Base-by-base conservation (phyloP, 1,140 invertebrate genomes). In the Idris sp. region DNA sequence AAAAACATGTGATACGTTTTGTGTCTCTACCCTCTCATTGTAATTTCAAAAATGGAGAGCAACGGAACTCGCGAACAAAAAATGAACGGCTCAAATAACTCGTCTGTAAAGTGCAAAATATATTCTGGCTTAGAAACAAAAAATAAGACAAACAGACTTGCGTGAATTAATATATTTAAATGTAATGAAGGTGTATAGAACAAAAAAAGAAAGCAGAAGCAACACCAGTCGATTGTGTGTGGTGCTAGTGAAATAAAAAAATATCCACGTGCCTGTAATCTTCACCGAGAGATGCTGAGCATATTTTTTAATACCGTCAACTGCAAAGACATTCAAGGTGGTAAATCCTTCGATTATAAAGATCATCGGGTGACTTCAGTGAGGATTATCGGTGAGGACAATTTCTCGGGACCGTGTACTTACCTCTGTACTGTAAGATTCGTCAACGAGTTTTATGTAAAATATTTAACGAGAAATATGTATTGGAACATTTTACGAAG, bases 1-100 rank as follows among this genome's bases (percentile, higher is more conserved):
- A 59, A 75, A 75, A 36, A 75, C 65, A 76, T 71, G 73, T 71
- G 73, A 76, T 76, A 76, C 51, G 40, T 67, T 61, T 73, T 65
- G 40, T 69, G 53, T 54, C 48, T 71, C 48, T 31, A 64, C 40
- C 56, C 41, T 56, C 53, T 64, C 31, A 49, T 40, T 15, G 35
- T 62, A 67, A 74, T 67, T 67, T 44, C 46, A 38, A 75, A 59
- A 53, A 69, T 35, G 61, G 36, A 38, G 41, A 56, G 44, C 59
- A 33, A 59, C 35, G 26, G 30, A 43, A 65, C 18, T 49, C 30
- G 69, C 41, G 36, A 59, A 65, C 4, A 56, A 64, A 48, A 40
- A 46, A 59, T 54, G 31, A 54, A 65, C 38, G 54, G 71, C 61
- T 67, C 71, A 67, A 74, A 61, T 61, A 65, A 40, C 54, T 54